phyloP scores from a whole-genome alignment of 2,113 vertebrate species.

The Hucho hucho region DNA sequence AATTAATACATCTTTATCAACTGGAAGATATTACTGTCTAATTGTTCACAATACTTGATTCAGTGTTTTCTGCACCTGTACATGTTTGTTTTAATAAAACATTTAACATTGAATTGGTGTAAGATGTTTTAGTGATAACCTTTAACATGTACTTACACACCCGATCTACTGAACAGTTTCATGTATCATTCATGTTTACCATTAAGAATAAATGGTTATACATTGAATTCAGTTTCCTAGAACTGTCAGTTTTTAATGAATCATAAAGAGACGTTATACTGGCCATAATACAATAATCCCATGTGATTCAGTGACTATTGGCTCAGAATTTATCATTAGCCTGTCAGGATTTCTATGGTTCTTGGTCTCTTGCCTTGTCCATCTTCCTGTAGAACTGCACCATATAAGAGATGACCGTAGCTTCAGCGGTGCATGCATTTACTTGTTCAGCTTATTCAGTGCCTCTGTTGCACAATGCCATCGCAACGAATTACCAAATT shows the following conservation, averaged over 20 bases:
- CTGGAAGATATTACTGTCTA: constrained; percentile 52
- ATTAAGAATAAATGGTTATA: background rate
- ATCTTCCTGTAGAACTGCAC: background rate
- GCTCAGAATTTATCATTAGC: constrained; percentile 19
- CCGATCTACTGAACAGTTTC: background rate
- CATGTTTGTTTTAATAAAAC: constrained; percentile 56
- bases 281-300: constrained; percentile 16
- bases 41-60: constrained; percentile 54
- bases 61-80: constrained; percentile 46
- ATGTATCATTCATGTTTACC: background rate
- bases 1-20: constrained; percentile 19
- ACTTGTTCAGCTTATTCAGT: constrained; percentile 25
- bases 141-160: background rate
- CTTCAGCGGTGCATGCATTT: constrained; percentile 8
- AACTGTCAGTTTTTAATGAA: background rate
- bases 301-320: background rate
- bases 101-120: constrained; percentile 22
- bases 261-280: constrained; percentile 42
- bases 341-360: background rate
- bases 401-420: background rate
- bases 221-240: background rate
- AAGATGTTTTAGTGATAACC: background rate
- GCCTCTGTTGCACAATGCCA: constrained; percentile 12
- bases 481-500: background rate
- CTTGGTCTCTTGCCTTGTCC: constrained; percentile 1